phyloP scores from a whole-genome alignment of 2,797 vertebrate genomes.

The Mus caroli region DNA sequence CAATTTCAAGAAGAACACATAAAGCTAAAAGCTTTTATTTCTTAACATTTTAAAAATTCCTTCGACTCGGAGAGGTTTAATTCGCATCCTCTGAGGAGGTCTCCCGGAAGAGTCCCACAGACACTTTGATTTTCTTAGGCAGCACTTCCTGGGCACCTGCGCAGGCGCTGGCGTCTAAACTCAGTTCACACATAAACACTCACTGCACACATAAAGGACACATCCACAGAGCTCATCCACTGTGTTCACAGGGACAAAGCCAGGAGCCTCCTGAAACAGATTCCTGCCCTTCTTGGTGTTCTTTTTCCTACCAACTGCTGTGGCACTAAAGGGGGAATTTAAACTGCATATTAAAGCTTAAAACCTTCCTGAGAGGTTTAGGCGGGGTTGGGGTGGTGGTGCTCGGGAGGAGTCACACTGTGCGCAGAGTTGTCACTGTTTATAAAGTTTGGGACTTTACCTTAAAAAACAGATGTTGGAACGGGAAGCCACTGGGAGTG shows the following conservation, averaged over 20 bases:
- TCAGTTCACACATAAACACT: no score
- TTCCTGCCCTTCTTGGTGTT: background rate
- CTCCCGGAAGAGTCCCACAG: background rate
- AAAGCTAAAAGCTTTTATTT: background rate
- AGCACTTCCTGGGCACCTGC: background rate
- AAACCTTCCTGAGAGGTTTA: background rate
- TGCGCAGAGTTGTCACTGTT: background rate
- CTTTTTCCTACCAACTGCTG: background rate
- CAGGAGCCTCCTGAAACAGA: background rate
- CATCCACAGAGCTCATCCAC: fast-evolving
- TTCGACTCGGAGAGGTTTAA: slow-evolving; percentile 32
- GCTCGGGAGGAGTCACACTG: background rate
- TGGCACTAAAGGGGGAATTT: background rate
- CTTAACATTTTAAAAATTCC: background rate
- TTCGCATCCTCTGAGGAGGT: background rate
- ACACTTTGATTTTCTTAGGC: fast-evolving
- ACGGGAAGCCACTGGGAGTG: background rate
- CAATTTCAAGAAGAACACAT: background rate
- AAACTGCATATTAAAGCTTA: background rate
- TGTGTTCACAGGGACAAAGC: background rate
- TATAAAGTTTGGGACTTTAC: slow-evolving; percentile 36
- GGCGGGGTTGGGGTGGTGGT: background rate
- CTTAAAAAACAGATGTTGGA: background rate
- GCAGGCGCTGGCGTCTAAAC: background rate
- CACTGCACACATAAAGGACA: background rate